Conservation (phyloP, 2,797 vertebrate genomes). For the Artibeus lituratus region DNA sequence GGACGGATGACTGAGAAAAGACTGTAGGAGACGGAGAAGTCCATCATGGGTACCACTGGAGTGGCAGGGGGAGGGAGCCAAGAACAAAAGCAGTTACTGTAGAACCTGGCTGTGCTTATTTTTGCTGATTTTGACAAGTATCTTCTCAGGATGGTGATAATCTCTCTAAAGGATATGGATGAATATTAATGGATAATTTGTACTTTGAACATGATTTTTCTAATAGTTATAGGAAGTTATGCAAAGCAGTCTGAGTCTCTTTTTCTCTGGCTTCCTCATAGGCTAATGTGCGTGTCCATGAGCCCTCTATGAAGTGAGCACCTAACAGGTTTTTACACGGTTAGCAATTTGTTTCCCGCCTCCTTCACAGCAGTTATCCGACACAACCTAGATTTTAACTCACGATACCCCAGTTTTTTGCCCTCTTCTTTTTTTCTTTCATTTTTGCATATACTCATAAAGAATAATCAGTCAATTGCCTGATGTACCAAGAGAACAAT, state of each 20-base stretch:
- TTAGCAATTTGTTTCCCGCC: not conserved
- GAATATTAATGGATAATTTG: not conserved
- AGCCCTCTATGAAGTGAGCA: not conserved
- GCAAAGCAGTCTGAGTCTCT: not conserved
- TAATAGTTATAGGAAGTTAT: not conserved
- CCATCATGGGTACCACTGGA: not conserved
- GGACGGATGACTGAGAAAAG: not conserved
- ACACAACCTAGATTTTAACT: not conserved
- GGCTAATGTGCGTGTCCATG: not conserved
- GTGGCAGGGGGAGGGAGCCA: not conserved
- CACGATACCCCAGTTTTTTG: not conserved
- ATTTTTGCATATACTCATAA: not conserved
- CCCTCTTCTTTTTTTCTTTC: not conserved
- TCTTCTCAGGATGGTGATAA: not conserved
- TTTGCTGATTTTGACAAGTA: not conserved
- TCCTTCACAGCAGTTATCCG: not conserved
- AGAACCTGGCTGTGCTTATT: not conserved
- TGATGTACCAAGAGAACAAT: not conserved
- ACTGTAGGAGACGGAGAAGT: not conserved
- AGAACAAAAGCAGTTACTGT: not conserved
- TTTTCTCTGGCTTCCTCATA: not conserved
- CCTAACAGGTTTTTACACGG: not conserved
- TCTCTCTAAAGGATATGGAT: not conserved
- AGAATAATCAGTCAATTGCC: not conserved
- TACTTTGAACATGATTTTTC: not conserved